These are phyloP conservation scores for Catharus bicknelli DNA, from an alignment of 2,113 vertebrate species.

Conservation along the genomic window DNA sequence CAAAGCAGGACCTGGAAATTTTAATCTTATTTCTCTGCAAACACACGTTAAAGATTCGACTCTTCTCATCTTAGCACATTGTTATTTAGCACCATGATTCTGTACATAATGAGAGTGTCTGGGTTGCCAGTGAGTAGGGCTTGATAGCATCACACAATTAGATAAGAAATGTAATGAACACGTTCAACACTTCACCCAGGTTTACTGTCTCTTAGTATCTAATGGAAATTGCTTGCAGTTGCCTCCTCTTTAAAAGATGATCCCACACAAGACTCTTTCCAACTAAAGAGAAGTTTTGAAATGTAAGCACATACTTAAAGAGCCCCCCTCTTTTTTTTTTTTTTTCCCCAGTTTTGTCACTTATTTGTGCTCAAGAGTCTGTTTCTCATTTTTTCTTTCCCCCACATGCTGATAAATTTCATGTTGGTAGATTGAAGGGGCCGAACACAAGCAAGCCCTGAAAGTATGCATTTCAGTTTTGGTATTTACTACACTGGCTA, in stretches of 20 bases:
- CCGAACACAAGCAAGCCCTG: background rate
- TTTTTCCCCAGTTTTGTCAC: background rate
- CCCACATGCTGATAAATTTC: background rate
- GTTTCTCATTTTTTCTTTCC: background rate
- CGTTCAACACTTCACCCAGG: background rate
- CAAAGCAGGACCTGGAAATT: conserved; percentile 29
- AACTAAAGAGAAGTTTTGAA: background rate
- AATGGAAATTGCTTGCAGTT: background rate
- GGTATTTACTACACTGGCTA: background rate
- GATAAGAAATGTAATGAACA: conserved; percentile 9
- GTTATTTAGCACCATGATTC: background rate
- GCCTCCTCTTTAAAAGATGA: background rate
- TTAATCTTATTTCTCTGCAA: conserved; percentile 22
- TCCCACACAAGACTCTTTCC: background rate
- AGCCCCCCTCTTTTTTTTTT: background rate
- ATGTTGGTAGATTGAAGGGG: background rate
- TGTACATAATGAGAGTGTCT: background rate
- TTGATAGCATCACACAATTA: background rate
- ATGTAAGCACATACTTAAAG: background rate
- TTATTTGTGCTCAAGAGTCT: background rate
- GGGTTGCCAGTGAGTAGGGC: background rate
- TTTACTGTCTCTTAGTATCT: background rate
- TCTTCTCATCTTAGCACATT: background rate
- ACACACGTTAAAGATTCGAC: background rate
- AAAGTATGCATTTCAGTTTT: conserved; percentile 6